Base-by-base conservation (phyloP, 2,797 vertebrate genomes). In the Nyctibius grandis region DNA sequence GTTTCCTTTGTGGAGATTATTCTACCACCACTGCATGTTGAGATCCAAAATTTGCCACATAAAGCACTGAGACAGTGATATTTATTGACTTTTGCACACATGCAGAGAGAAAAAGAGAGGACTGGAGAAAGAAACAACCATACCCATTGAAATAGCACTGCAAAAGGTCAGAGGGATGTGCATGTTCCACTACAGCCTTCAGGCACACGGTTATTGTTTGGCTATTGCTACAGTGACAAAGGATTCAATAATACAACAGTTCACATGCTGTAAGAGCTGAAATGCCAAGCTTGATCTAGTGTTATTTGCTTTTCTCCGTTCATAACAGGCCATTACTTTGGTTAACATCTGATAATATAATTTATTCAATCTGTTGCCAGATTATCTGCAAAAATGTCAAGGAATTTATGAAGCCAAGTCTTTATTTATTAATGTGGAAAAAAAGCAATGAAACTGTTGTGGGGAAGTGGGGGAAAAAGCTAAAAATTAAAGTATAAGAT, bases 321-420 rank as follows among this genome's bases (percentile, higher is more conserved):
- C 51, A 45, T 89, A 80, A 93, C 5, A 70, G 53, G 26, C 51
- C 80, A 82, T 85, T 94, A 74, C 74, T 90, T 87, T 69, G 63
- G 40, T 77, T 95, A 92, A 82, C 21, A 29, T 31, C 38, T 63
- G 80, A 45, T 94, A 94, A 95, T n/a, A 15, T 76, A 60, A 95
- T 91, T 87, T 90, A 91, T 89, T 91, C 74, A 42, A 70, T 77
- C 74, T 7, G 5, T 60, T 93, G 70, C 74, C 28, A 85, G 74
- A 76, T 94, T 33, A 45, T n/a, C 82, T 88, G 69, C 69, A 96
- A 84, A 94, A 95, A 81, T 67, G 79, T 81, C 79, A 73, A 75
- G 82, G 53, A 92, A 64, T 54, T 84, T 65, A 72, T 3, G 44
- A 83, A 88, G 61, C 21, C 33, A 44, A 81, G 84, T 54, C 48